A percentile compares a stretch with the other conserved stretches of the same genome.
Evolutionary conservation across 2,888 invertebrate genomes (phyloP).

Genomic region (Sialis fuliginosa): DNA sequence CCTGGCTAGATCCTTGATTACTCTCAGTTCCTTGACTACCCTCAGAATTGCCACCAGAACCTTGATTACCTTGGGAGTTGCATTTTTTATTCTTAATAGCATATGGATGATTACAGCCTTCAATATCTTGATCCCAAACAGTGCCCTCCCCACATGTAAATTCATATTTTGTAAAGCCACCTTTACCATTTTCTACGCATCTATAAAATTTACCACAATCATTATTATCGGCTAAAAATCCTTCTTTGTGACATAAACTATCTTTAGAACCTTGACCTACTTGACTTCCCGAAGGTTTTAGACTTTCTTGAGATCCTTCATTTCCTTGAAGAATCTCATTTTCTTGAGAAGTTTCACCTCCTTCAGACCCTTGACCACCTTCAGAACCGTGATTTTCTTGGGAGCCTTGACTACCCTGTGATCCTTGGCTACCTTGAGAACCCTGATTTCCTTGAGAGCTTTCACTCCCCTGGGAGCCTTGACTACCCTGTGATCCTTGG

Average conservation of each 20-base stretch:
- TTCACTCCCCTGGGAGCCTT: constrained; percentile 5
- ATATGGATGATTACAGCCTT: constrained; percentile 47
- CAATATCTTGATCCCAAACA: constrained; percentile 48
- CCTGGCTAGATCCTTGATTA: background rate
- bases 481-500: background rate
- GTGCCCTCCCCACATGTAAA: constrained; percentile 53
- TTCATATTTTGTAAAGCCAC: constrained; percentile 24
- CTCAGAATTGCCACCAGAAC: too few species aligned
- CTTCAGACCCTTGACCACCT: background rate
- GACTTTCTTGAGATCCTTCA: background rate
- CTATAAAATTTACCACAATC: constrained; percentile 21
- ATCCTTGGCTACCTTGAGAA: constrained; percentile 3
- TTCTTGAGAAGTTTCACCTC: constrained; percentile 5
- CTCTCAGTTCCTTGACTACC: background rate
- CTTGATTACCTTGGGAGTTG: background rate
- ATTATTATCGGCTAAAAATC: constrained; percentile 17
- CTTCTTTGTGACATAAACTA: constrained; percentile 29
- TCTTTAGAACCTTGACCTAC: background rate
- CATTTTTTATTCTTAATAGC: constrained; percentile 29
- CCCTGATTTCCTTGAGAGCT: constrained; percentile 6
- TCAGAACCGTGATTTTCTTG: background rate
- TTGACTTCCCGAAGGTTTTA: background rate
- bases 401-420: background rate
- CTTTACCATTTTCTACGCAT: constrained; percentile 15
- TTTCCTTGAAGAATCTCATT: constrained; percentile 6